A percentile compares a stretch with the other conserved stretches of the same genome.
phyloP scores from a whole-genome alignment of 2,888 invertebrate species.

The Cyclophora albipunctata region DNA sequence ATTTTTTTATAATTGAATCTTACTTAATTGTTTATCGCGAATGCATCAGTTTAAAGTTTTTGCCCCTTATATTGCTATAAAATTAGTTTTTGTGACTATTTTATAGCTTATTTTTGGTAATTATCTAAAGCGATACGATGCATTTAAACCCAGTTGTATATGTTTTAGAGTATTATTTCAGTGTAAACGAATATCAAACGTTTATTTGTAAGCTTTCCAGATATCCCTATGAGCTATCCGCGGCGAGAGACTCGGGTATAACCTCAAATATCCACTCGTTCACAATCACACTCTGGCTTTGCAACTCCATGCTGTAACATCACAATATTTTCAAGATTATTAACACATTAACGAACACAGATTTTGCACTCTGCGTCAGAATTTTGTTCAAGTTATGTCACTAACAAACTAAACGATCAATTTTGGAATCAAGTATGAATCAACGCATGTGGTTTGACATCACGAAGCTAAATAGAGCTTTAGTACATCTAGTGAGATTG shows the following conservation, averaged over 20 bases:
- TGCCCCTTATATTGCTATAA: too few relatives aligned
- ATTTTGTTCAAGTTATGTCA: slow-evolving; percentile 10
- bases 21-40: too few relatives aligned
- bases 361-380: slow-evolving; percentile 20
- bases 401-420: neutral
- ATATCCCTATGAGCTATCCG: slow-evolving; percentile 2
- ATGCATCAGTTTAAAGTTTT: too few relatives aligned
- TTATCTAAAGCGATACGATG: too few relatives aligned
- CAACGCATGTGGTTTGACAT: slow-evolving; percentile 43
- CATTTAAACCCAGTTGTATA: too few relatives aligned
- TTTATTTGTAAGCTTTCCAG: slow-evolving; percentile 23
- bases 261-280: slow-evolving; percentile 25
- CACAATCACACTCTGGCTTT: slow-evolving; percentile 40
- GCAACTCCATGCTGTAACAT: slow-evolving; percentile 34
- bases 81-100: too few relatives aligned
- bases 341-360: slow-evolving; percentile 25
- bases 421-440: neutral
- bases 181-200: too few relatives aligned
- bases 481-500: slow-evolving; percentile 40
- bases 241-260: slow-evolving; percentile 9
- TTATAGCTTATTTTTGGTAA: too few relatives aligned
- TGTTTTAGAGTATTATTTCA: too few relatives aligned
- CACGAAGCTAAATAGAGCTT: slow-evolving; percentile 47
- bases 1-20: too few relatives aligned
- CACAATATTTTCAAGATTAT: slow-evolving; percentile 17